Base-by-base conservation (phyloP, 2,113 vertebrate species). In the Helogale parvula region DNA sequence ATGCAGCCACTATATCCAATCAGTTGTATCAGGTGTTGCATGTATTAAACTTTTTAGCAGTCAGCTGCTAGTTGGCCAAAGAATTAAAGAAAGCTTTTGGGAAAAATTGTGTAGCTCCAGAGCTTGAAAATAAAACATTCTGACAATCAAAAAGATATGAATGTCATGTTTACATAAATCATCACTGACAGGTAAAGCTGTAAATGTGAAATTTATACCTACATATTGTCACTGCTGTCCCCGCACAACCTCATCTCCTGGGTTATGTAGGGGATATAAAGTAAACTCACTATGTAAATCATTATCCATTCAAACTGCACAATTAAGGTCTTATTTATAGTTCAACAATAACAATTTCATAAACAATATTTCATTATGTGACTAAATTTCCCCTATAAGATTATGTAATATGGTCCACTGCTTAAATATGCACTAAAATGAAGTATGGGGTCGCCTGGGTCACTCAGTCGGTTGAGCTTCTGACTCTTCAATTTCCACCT, bases 251-350 rank as follows among this genome's bases (percentile, higher is more conserved):
- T 96, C 60, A 88, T 54, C 72, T 72, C 65, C 63, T 90, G 83
- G 38, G 54, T 84, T 93, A 88, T 47, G 96, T 38, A 97, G 79
- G 98, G 90, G 69, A 45, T 6, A 4, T 65, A 94, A 95, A 85
- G 95, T 81, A 93, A 96, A 79, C 52, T 65, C 85, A 94, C 33
- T 72, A 93, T 88, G 87, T 95, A 96, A 97, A 87, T 29, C 72
- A 80, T 91, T 88, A 95, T 17, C 1, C 63, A 91, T 96, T 97
- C 63, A 15, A 82, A 74, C 69, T n/a, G 27, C n/a, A 89, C 33
- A 83, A 92, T 90, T 97, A 91, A 98, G 90, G 0, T 60, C 25
- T 76, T 92, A 97, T 95, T 96, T 88, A 96, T 47, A 97, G 93
- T 57, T 69, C 81, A 95, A 95, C 80, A 79, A 68, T 80, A 82